Percentiles rank a stretch among this genome's conserved stretches.
Evolutionary conservation across 2,797 vertebrate genomes (phyloP).

Genomic region (Triplophysa bombifrons): DNA sequence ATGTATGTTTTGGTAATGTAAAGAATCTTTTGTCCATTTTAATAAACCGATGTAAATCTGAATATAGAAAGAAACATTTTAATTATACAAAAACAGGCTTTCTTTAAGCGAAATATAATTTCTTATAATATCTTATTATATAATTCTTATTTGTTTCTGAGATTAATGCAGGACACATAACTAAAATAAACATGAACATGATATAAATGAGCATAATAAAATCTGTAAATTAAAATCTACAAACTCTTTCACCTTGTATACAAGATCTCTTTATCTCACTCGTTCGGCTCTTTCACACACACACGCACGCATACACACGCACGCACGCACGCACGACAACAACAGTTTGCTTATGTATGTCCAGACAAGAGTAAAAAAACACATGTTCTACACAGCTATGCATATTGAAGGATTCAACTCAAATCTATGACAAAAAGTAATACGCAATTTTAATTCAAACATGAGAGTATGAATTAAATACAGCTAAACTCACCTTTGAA

Average conservation of each 20-base stretch:
- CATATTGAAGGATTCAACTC: not conserved
- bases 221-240: not conserved
- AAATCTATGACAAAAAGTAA: no score
- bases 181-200: not conserved
- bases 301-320: conserved; percentile 46
- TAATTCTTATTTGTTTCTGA: not conserved
- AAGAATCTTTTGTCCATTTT: no score
- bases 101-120: not conserved
- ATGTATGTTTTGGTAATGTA: no score
- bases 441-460: not conserved
- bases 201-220: not conserved
- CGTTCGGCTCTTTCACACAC: not conserved
- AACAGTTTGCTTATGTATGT: no score
- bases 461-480: not conserved
- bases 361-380: not conserved
- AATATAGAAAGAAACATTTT: no score
- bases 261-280: conserved; percentile 68
- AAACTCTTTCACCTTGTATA: conserved; percentile 66
- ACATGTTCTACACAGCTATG: not conserved
- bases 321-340: not conserved
- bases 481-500: conserved; percentile 4
- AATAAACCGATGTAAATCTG: no score
- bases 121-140: no score
- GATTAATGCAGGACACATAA: not conserved
- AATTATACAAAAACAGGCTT: not conserved